Conservation (phyloP, 2,113 vertebrate species). For the human region DNA sequence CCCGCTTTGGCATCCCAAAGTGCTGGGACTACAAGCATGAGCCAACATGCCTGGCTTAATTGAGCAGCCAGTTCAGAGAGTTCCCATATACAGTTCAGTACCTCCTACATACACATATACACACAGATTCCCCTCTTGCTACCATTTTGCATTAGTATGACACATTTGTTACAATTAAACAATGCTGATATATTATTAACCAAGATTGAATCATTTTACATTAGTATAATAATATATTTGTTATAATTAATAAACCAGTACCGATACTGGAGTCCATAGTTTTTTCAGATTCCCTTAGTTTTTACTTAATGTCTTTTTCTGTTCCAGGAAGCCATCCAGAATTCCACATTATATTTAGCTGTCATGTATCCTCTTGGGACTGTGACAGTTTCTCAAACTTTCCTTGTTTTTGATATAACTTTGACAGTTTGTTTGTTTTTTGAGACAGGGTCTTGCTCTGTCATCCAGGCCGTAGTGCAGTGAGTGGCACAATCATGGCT, state of each 20-base stretch:
- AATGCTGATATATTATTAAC: not conserved
- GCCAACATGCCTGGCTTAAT: too few relatives aligned
- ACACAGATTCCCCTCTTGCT: not conserved
- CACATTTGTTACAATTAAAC: not conserved
- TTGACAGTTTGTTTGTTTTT: too few relatives aligned
- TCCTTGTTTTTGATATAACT: too few relatives aligned
- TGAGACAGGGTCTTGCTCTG: too few relatives aligned
- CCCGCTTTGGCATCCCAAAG: too few relatives aligned
- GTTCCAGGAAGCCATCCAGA: not conserved
- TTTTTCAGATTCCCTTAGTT: not conserved
- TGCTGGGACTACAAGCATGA: too few relatives aligned
- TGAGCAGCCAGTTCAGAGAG: not conserved
- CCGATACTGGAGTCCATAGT: not conserved
- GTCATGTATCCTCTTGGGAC: not conserved
- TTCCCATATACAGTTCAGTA: not conserved
- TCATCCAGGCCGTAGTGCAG: too few relatives aligned
- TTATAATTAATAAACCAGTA: not conserved
- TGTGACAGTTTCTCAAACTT: not conserved
- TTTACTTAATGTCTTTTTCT: not conserved
- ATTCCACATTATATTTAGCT: not conserved
- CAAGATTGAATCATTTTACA: not conserved
- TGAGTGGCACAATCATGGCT: too few relatives aligned
- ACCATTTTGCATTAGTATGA: not conserved
- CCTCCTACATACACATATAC: not conserved
- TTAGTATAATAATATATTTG: not conserved